phyloP scores from a whole-genome alignment of 1,140 invertebrate genomes.

The Mya arenaria region DNA sequence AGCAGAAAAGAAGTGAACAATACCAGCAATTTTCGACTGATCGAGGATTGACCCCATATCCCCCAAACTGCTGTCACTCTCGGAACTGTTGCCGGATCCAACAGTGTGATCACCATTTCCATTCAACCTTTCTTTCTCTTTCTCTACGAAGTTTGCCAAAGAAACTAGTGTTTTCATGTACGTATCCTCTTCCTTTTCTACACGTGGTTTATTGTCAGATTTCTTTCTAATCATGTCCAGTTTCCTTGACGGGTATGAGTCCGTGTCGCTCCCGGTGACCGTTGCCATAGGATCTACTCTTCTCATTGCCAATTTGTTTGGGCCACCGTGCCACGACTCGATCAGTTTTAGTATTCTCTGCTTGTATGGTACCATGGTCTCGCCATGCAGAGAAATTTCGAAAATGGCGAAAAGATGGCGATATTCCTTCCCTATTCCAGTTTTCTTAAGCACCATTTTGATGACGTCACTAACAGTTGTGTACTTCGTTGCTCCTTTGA shows the following conservation, averaged over 20 bases:
- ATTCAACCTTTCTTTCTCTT: neutral
- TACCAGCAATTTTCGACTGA: conserved; percentile 35
- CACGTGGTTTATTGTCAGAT: neutral
- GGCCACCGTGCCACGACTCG: conserved; percentile 23
- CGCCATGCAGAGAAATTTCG: conserved; percentile 21
- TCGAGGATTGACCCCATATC: conserved; percentile 39
- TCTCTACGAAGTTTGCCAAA: conserved; percentile 6
- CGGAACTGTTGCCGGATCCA: neutral
- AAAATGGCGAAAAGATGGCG: conserved; percentile 43
- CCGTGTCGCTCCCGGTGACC: neutral
- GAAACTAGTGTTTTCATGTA: conserved; percentile 10
- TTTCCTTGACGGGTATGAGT: neutral
- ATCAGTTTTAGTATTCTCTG: conserved; percentile 26
- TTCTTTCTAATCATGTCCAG: neutral
- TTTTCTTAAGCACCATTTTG: conserved; percentile 56
- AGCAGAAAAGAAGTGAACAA: conserved; percentile 34
- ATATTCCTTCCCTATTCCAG: conserved; percentile 40
- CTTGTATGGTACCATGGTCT: conserved; percentile 30
- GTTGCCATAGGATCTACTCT: conserved; percentile 31
- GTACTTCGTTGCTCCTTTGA: conserved; percentile 50
- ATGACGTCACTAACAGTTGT: conserved; percentile 54
- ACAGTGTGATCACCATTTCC: neutral
- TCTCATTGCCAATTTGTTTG: conserved; percentile 22
- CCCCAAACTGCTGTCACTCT: conserved; percentile 39
- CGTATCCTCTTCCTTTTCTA: neutral